A percentile compares a stretch with the other conserved stretches of the same genome.
Evolutionary conservation across 2,888 invertebrate species (phyloP).

Genomic region (Andricus quercusramuli): DNA sequence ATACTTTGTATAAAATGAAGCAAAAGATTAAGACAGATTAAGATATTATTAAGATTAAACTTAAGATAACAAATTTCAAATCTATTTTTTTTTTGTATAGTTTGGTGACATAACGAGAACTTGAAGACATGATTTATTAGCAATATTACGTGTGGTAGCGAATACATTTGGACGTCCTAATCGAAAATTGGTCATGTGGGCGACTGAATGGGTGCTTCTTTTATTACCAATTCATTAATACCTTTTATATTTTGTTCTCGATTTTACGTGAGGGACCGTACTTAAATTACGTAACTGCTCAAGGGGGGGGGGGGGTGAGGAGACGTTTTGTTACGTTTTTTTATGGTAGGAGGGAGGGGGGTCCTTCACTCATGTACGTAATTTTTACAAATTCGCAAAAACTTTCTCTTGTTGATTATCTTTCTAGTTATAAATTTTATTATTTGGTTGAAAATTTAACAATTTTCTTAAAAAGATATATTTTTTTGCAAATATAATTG

Average conservation of each 20-base stretch:
- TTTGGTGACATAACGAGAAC: background rate
- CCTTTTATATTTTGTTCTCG: background rate
- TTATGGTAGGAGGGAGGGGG: too few relatives aligned
- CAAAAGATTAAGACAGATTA: background rate
- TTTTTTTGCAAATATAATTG: too few relatives aligned
- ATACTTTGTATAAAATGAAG: background rate
- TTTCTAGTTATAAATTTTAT: too few relatives aligned
- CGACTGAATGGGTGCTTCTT: background rate
- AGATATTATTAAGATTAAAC: background rate
- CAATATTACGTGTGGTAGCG: background rate
- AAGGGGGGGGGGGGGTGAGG: too few relatives aligned
- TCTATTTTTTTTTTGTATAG: background rate
- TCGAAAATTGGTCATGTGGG: slow-evolving; percentile 1
- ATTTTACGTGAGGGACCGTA: too few relatives aligned
- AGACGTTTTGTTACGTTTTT: too few relatives aligned
- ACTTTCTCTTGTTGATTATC: too few relatives aligned
- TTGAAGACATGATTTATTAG: background rate
- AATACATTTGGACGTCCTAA: background rate
- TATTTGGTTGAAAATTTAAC: too few relatives aligned
- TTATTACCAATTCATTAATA: background rate
- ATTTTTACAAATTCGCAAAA: too few relatives aligned
- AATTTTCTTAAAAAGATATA: too few relatives aligned
- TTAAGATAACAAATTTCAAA: background rate
- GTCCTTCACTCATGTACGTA: too few relatives aligned
- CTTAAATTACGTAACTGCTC: too few relatives aligned